These are phyloP conservation scores for Etheostoma spectabile DNA, from an alignment of 2,113 vertebrate genomes.

Conservation along the genomic window DNA sequence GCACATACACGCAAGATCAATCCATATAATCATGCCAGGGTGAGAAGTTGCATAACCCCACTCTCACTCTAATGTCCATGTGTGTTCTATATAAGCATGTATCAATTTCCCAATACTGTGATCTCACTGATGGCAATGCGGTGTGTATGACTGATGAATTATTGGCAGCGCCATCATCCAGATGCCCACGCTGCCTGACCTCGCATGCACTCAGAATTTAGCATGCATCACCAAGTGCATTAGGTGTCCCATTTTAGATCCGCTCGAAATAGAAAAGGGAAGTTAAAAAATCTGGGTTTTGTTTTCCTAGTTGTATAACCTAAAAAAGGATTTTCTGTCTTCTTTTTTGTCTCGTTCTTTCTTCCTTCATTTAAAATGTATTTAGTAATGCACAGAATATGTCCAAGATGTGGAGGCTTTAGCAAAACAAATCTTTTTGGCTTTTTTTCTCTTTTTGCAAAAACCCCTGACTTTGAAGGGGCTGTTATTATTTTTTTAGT, in stretches of 20 bases:
- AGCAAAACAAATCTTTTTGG: conserved; percentile 22
- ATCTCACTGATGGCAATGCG: conserved; percentile 21
- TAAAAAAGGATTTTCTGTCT: conserved; percentile 28
- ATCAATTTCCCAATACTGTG: conserved; percentile 47
- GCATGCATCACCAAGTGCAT: conserved; percentile 69
- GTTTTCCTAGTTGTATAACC: conserved; percentile 62
- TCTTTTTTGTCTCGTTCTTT: background rate
- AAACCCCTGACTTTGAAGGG: too few species aligned
- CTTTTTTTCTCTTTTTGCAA: too few species aligned
- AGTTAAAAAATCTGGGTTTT: conserved; percentile 47
- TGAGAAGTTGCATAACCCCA: background rate
- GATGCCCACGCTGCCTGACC: conserved; percentile 55
- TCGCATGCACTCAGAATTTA: conserved; percentile 60
- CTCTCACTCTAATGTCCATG: background rate
- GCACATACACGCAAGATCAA: background rate
- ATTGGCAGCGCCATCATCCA: conserved; percentile 54
- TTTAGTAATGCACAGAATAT: conserved; percentile 45
- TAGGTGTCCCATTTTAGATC: conserved; percentile 58
- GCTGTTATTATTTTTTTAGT: conserved; percentile 42
- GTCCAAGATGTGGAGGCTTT: conserved; percentile 33
- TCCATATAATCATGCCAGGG: conserved; percentile 2
- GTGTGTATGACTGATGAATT: conserved; percentile 68
- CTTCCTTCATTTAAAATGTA: conserved; percentile 40
- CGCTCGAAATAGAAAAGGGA: conserved; percentile 64
- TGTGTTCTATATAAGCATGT: conserved; percentile 1